Conservation (phyloP, 2,113 vertebrate genomes). For the Scomber scombrus region DNA sequence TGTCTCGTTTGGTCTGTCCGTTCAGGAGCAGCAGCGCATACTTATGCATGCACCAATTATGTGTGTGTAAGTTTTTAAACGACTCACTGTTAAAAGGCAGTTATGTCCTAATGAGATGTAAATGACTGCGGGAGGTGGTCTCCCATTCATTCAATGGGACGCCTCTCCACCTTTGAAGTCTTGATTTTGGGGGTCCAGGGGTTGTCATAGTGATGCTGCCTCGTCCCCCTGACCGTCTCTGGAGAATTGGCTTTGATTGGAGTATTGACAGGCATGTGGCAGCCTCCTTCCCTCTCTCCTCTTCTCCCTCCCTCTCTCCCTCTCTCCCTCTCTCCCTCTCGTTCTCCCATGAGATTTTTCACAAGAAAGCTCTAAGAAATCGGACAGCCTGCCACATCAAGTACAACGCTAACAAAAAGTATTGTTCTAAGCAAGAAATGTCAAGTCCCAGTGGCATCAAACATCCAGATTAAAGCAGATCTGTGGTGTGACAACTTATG, state of each 20-base stretch:
- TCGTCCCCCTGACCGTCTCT: slow-evolving; percentile 56
- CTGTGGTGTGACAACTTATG: slow-evolving; percentile 38
- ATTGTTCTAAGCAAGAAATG: slow-evolving; percentile 12
- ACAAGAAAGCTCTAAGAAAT: slow-evolving; percentile 38
- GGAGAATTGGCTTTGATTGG: slow-evolving; percentile 72
- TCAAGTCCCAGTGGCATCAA: slow-evolving; percentile 32
- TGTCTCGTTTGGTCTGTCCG: neutral
- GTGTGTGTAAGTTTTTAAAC: slow-evolving; percentile 30
- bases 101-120: slow-evolving; percentile 76
- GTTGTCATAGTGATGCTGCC: slow-evolving; percentile 79
- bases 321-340: slow-evolving; percentile 4
- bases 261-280: slow-evolving; percentile 80
- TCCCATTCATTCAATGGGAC: slow-evolving; percentile 65
- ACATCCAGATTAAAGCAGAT: slow-evolving; percentile 16
- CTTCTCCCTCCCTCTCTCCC: slow-evolving; percentile 2
- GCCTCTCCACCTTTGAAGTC: slow-evolving; percentile 74
- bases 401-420: neutral
- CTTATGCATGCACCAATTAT: slow-evolving; percentile 8
- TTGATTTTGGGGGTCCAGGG: slow-evolving; percentile 56
- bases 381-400: slow-evolving; percentile 33
- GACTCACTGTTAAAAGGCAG: slow-evolving; percentile 43
- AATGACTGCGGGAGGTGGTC: slow-evolving; percentile 76
- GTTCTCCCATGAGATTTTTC: slow-evolving; percentile 42
- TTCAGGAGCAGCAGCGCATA: slow-evolving; percentile 12
- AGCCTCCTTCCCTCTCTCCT: slow-evolving; percentile 51